phyloP scores from a whole-genome alignment of 1,140 invertebrate genomes.

The Pachypsylla venusta region DNA sequence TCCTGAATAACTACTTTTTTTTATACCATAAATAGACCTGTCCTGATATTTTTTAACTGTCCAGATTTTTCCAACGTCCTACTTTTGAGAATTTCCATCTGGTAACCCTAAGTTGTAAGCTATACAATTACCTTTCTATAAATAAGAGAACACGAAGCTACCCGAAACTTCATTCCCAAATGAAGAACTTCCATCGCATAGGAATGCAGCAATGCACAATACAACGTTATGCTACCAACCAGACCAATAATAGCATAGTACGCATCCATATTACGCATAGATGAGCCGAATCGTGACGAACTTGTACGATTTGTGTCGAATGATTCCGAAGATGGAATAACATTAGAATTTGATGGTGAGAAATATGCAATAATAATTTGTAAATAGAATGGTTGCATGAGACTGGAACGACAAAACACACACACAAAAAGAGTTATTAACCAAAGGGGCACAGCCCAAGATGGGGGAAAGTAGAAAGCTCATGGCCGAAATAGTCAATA shows the following conservation, averaged over 20 bases:
- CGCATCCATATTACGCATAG: neutral
- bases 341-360: neutral
- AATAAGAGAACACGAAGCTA: conserved; percentile 60
- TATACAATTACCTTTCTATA: conserved; percentile 66
- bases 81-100: too few species aligned
- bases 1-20: too few species aligned
- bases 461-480: too few species aligned
- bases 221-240: neutral
- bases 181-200: conserved; percentile 59
- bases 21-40: too few species aligned
- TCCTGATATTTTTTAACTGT: too few species aligned
- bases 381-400: neutral
- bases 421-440: too few species aligned
- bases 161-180: conserved; percentile 61
- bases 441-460: too few species aligned
- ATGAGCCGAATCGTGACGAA: neutral
- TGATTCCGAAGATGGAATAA: neutral
- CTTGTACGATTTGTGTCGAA: neutral
- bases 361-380: neutral
- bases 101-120: too few species aligned
- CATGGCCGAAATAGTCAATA: too few species aligned
- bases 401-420: neutral
- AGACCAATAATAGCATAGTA: neutral
- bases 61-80: too few species aligned
- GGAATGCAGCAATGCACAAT: conserved; percentile 22